A percentile compares a stretch with the other conserved stretches of the same genome.
These are phyloP conservation scores for Sericinus montela DNA, from an alignment of 2,888 invertebrate species.

Conservation along the genomic window DNA sequence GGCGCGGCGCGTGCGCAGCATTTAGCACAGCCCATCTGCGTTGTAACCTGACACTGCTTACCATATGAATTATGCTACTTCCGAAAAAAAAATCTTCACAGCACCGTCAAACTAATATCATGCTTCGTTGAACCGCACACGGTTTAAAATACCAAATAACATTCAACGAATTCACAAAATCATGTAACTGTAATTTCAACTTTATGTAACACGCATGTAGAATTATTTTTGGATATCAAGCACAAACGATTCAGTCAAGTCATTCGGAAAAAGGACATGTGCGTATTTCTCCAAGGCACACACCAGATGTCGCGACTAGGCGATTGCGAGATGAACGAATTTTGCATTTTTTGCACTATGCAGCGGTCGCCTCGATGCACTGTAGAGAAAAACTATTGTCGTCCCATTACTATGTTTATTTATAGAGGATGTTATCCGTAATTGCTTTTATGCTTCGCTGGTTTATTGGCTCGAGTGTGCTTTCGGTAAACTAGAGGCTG, in stretches of 20 bases:
- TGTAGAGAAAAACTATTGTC: constrained; percentile 1
- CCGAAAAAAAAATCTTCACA: constrained; percentile 50
- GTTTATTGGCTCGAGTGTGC: neutral
- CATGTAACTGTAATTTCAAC: constrained; percentile 16
- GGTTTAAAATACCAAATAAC: constrained; percentile 19
- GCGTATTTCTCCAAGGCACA: constrained; percentile 55
- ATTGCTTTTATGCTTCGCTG: constrained; percentile 11
- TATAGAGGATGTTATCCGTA: constrained; percentile 15
- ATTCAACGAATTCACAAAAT: neutral
- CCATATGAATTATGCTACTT: constrained; percentile 67
- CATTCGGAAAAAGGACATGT: constrained; percentile 67
- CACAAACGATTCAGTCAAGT: constrained; percentile 36
- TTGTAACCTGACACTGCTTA: constrained; percentile 72
- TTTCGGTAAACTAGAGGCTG: neutral
- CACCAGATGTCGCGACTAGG: constrained; percentile 55
- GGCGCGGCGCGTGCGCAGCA: constrained; percentile 60
- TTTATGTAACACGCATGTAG: constrained; percentile 8
- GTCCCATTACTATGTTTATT: constrained; percentile 14
- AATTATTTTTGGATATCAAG: neutral
- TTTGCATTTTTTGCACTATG: constrained; percentile 37
- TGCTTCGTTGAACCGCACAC: constrained; percentile 27
- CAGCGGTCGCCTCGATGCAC: constrained; percentile 16
- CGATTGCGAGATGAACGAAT: constrained; percentile 41
- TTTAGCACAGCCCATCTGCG: constrained; percentile 60
- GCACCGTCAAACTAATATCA: constrained; percentile 27